These are phyloP conservation scores for Diarsia rubi DNA, from an alignment of 2,888 invertebrate species.

Conservation along the genomic window DNA sequence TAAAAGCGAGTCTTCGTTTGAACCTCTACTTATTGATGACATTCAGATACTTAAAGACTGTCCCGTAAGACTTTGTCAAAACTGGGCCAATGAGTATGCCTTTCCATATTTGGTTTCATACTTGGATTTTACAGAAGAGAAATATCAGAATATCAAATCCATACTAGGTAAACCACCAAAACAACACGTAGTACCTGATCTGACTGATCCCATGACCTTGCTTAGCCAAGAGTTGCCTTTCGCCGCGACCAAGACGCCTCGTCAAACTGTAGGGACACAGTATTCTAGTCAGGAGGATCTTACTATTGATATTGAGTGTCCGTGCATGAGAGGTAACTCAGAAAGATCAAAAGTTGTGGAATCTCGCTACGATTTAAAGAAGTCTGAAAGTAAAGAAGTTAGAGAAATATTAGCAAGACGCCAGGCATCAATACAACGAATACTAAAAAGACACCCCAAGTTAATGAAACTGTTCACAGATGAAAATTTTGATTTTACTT, in stretches of 20 bases:
- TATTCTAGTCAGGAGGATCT: constrained; percentile 83
- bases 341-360: constrained; percentile 20
- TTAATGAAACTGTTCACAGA: constrained; percentile 84
- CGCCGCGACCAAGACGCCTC: constrained; percentile 76
- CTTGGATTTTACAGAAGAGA: constrained; percentile 83
- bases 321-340: constrained; percentile 70
- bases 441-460: constrained; percentile 79
- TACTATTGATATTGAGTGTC: constrained; percentile 69
- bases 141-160: constrained; percentile 78
- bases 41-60: constrained; percentile 74
- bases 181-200: constrained; percentile 61
- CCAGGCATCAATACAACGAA: constrained; percentile 74
- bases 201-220: constrained; percentile 74
- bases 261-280: constrained; percentile 79
- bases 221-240: constrained; percentile 77
- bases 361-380: constrained; percentile 44
- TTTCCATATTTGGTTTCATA: constrained; percentile 79
- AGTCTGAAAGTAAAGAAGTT: constrained; percentile 65
- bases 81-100: constrained; percentile 69
- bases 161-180: constrained; percentile 70
- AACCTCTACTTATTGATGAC: constrained; percentile 77
- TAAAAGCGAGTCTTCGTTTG: constrained; percentile 76
- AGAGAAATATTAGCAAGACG: constrained; percentile 73
- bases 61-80: constrained; percentile 74
- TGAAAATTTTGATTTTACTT: constrained; percentile 80